Evolutionary conservation across 2,113 vertebrate species (phyloP).

Genomic region (Ctenomys sociabilis): DNA sequence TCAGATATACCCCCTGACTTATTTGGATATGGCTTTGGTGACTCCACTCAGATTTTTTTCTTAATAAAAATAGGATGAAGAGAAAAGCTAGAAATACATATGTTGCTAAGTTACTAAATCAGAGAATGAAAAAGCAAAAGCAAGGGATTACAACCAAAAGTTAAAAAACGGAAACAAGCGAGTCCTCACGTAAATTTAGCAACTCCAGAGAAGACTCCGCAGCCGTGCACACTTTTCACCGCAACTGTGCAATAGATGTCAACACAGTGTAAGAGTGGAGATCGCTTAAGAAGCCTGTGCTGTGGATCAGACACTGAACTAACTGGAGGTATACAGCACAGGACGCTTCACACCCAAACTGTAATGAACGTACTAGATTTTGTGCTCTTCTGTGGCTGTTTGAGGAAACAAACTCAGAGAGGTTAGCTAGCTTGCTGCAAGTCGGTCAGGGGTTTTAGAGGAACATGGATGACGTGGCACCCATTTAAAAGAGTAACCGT

Average conservation of each 20-base stretch:
- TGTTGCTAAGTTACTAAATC: slow-evolving; percentile 12
- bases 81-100: not conserved
- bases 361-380: not conserved
- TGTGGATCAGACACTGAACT: not conserved
- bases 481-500: not conserved
- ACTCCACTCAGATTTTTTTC: not conserved
- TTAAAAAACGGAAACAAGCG: not conserved
- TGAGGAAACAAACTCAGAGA: not conserved
- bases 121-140: slow-evolving; percentile 8
- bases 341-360: not conserved
- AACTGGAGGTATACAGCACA: not conserved
- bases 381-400: not conserved
- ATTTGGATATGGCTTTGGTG: slow-evolving; percentile 43
- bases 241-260: not conserved
- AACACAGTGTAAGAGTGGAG: not conserved
- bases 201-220: not conserved
- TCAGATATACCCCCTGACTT: not conserved
- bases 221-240: not conserved
- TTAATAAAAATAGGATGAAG: slow-evolving; percentile 11
- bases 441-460: not conserved
- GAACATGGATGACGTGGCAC: not conserved
- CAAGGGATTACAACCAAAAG: not conserved
- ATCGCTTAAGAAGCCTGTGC: not conserved
- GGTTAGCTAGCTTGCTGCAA: not conserved
- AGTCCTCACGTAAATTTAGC: slow-evolving; percentile 16